Conservation (phyloP, 2,797 vertebrate species). For the Coracias cyanogaster region DNA sequence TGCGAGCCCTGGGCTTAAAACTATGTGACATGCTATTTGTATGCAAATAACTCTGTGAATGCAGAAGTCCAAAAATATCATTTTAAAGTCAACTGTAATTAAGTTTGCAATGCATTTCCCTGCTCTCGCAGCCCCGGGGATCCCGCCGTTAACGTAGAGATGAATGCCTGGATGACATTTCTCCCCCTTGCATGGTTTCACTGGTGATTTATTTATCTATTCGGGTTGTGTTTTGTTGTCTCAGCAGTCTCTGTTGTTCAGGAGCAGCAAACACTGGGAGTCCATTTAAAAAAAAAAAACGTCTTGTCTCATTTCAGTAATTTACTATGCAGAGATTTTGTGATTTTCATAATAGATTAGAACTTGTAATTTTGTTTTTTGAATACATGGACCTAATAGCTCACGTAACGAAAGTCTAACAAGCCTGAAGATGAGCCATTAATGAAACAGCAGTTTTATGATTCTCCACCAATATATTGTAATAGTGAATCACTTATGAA, state of each 20-base stretch:
- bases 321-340: constrained; percentile 69
- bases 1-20: rapidly evolving
- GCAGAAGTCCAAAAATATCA: constrained; percentile 54
- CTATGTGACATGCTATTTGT: constrained; percentile 41
- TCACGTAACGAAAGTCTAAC: constrained; percentile 78
- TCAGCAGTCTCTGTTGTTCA: constrained; percentile 51
- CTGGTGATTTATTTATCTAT: constrained; percentile 71
- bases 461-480: constrained; percentile 39
- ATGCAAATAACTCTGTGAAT: constrained; percentile 56
- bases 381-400: constrained; percentile 76
- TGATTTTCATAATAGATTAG: constrained; percentile 78
- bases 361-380: constrained; percentile 75
- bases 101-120: constrained; percentile 56
- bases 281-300: constrained; percentile 44
- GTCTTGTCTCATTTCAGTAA: constrained; percentile 70
- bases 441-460: constrained; percentile 75
- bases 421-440: constrained; percentile 79
- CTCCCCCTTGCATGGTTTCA: background rate
- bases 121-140: constrained; percentile 18
- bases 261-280: constrained; percentile 39
- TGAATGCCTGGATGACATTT: constrained; percentile 30
- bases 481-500: constrained; percentile 44
- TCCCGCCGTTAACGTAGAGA: constrained; percentile 4
- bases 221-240: constrained; percentile 60
- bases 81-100: constrained; percentile 68